Conservation (phyloP, 2,888 invertebrate species). For the Macroteleia sp. region DNA sequence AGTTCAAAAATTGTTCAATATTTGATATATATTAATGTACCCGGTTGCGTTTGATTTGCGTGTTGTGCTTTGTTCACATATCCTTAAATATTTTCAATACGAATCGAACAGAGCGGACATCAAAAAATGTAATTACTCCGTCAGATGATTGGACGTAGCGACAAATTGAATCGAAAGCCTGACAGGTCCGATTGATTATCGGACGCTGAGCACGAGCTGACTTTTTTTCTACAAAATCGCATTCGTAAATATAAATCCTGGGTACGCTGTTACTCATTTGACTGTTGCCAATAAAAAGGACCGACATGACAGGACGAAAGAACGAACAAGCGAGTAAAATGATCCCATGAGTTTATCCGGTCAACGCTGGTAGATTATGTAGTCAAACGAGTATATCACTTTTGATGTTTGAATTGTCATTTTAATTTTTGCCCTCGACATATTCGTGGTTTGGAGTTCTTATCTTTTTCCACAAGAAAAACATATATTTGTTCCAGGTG, state of each 20-base stretch:
- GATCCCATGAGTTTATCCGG: conserved; percentile 16
- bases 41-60: background rate
- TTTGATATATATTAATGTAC: background rate
- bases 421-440: conserved; percentile 4
- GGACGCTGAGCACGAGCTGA: conserved; percentile 10
- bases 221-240: background rate
- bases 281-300: conserved; percentile 17
- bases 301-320: conserved; percentile 30
- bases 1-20: conserved; percentile 42
- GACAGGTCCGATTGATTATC: conserved; percentile 43
- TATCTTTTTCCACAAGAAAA: background rate
- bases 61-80: background rate
- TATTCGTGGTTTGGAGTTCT: background rate
- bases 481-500: background rate
- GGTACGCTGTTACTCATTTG: background rate
- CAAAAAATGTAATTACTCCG: conserved; percentile 43
- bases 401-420: conserved; percentile 35
- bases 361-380: conserved; percentile 31
- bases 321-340: conserved; percentile 25
- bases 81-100: conserved; percentile 13
- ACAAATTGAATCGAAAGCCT: conserved; percentile 46
- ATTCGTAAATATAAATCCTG: conserved; percentile 39
- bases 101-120: conserved; percentile 10
- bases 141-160: conserved; percentile 3
- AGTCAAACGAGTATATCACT: conserved; percentile 25